Evolutionary conservation across 2,113 vertebrate species (phyloP).

Genomic region (Ictidomys tridecemlineatus): DNA sequence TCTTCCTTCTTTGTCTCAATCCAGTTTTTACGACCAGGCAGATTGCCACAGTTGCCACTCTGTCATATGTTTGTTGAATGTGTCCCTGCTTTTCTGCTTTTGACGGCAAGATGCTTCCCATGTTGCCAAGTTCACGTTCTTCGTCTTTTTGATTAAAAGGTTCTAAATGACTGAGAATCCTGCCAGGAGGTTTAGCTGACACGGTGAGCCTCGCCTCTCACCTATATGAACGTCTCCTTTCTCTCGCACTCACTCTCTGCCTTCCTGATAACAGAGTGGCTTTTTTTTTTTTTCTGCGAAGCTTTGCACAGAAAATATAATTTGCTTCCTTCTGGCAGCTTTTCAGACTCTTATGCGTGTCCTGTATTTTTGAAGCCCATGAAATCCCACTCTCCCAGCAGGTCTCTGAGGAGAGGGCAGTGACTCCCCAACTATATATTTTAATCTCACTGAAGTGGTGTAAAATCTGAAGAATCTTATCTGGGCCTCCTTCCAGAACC

Average conservation of each 20-base stretch:
- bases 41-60: conserved; percentile 10
- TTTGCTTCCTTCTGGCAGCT: conserved; percentile 61
- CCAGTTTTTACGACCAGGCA: neutral
- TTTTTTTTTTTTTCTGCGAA: neutral
- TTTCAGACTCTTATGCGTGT: conserved; percentile 55
- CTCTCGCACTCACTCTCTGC: neutral
- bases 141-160: neutral
- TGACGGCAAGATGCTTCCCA: conserved; percentile 7
- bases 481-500: conserved; percentile 52
- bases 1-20: neutral
- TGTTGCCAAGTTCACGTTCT: neutral
- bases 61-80: conserved; percentile 4
- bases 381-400: conserved; percentile 46
- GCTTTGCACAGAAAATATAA: conserved; percentile 41
- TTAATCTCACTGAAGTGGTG: neutral
- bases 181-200: conserved; percentile 28
- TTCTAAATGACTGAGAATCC: neutral
- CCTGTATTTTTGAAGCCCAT: conserved; percentile 46
- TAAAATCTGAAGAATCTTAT: conserved; percentile 64
- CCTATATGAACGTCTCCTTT: neutral
- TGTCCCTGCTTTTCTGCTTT: conserved; percentile 42
- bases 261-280: neutral
- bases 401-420: neutral
- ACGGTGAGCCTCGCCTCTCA: conserved; percentile 2
- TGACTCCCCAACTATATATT: neutral